Evolutionary conservation across 1,140 invertebrate genomes (phyloP).

Genomic region (Lepidostoma basale): DNA sequence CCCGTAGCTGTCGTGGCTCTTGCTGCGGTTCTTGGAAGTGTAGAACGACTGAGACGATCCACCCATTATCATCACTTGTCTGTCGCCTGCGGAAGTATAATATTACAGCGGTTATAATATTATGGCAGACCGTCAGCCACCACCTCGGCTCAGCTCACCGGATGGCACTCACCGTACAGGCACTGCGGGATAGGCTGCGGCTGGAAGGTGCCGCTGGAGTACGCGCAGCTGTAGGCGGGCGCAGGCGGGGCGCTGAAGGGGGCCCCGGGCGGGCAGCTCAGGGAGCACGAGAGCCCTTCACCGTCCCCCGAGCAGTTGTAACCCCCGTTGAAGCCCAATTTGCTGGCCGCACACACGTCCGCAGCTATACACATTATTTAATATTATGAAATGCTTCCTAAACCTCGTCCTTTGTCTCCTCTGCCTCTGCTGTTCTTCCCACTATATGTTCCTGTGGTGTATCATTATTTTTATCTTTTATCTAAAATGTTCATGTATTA

Average conservation of each 20-base stretch:
- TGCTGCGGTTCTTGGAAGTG: constrained; percentile 5
- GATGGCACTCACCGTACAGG: constrained; percentile 64
- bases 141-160: background rate
- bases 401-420: no score
- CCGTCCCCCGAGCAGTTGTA: constrained; percentile 70
- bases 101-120: no score
- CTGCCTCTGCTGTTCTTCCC: no score
- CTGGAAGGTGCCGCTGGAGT: constrained; percentile 69
- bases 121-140: no score
- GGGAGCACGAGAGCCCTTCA: constrained; percentile 65
- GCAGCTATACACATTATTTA: constrained; percentile 55
- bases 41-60: constrained; percentile 22
- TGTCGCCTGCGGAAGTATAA: constrained; percentile 1
- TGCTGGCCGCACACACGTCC: constrained; percentile 64
- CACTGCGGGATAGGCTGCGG: constrained; percentile 78
- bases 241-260: constrained; percentile 67
- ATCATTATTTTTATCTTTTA: no score
- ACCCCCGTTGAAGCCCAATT: constrained; percentile 75
- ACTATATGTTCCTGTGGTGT: no score
- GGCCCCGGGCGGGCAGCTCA: constrained; percentile 70
- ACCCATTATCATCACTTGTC: constrained; percentile 32
- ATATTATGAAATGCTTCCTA: background rate
- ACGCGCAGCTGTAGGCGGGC: constrained; percentile 71
- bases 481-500: no score
- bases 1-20: background rate